Evolutionary conservation across 2,888 invertebrate genomes (phyloP), one percentile per base, ranked within the genome.

Genomic region (Trachelus tabidus): DNA sequence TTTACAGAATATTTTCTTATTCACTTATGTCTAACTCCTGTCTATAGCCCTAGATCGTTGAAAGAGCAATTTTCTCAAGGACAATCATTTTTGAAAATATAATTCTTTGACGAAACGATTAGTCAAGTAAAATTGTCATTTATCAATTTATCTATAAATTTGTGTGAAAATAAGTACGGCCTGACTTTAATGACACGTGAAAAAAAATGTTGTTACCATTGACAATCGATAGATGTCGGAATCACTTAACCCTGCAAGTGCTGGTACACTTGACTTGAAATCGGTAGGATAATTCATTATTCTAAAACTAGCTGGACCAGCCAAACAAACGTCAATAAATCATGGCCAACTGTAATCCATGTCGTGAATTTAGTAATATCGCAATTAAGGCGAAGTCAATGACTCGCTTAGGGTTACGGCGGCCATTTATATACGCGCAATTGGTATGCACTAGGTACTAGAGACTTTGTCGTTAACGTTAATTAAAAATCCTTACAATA

Each of bases 241-340:
- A 56, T 56, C 56, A 23, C 56, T 56, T 56, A 56, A 23, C 1
- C 56, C 23, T 9, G 4, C 33, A 31, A 78, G 76, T 80, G 79
- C 82, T 82, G 84, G 80, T 85, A 79, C 81, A 77, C 79, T 80
- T 77, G 77, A 34, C 79, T 76, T 77, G 78, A 77, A 79, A 80
- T 81, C 76, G 77, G 73, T 77, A 56, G 56, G 56, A 35, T 35
- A 80, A 79, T 76, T 77, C 75, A 78, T 40, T 81, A 81, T 83
- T 82, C 23, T 76, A 83, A 83, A 78, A 85, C 11, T 80, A 81
- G 82, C 83, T 85, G 85, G 85, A 85, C 85, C 87, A 85, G 87
- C 87, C 85, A 82, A 87, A 84, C 82, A 78, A 81, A 79, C 73
- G 31, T 31, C 23, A 15, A 23, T 56, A 56, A 56, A 2, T 56